These are phyloP conservation scores for Montifringilla adamsi DNA, from an alignment of 2,113 vertebrate genomes.

Conservation along the genomic window DNA sequence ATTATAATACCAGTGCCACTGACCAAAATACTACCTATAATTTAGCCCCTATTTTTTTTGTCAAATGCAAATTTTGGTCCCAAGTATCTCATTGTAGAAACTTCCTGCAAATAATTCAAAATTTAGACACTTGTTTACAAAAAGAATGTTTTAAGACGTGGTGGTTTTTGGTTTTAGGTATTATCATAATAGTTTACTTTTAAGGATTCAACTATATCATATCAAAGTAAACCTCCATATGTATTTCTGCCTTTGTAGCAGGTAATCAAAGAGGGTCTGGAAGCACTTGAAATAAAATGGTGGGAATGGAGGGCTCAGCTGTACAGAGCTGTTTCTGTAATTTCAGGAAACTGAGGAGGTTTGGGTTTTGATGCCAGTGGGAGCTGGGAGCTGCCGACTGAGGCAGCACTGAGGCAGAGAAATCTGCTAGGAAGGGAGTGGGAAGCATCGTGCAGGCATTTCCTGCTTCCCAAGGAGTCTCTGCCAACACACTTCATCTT, in stretches of 20 bases:
- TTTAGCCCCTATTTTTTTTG: neutral
- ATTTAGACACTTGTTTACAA: neutral
- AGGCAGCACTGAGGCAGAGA: neutral
- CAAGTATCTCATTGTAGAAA: neutral
- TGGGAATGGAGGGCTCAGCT: neutral
- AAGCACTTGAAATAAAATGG: neutral
- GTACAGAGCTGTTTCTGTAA: neutral
- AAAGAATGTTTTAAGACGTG: neutral
- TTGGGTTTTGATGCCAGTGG: neutral
- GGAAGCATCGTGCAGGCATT: neutral
- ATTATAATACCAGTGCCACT: neutral
- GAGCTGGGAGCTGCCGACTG: neutral
- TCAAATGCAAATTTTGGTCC: neutral
- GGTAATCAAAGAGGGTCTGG: neutral
- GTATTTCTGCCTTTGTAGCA: neutral
- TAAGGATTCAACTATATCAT: neutral
- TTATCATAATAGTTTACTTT: neutral
- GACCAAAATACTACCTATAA: neutral
- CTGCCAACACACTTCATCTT: constrained; percentile 14
- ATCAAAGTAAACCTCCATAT: neutral
- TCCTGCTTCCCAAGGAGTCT: neutral
- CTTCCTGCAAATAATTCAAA: neutral
- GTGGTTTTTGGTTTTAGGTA: neutral
- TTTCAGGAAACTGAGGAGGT: neutral
- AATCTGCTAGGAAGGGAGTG: neutral